Base-by-base conservation (phyloP, 1,140 invertebrate species). In the Aradophagus sp. region DNA sequence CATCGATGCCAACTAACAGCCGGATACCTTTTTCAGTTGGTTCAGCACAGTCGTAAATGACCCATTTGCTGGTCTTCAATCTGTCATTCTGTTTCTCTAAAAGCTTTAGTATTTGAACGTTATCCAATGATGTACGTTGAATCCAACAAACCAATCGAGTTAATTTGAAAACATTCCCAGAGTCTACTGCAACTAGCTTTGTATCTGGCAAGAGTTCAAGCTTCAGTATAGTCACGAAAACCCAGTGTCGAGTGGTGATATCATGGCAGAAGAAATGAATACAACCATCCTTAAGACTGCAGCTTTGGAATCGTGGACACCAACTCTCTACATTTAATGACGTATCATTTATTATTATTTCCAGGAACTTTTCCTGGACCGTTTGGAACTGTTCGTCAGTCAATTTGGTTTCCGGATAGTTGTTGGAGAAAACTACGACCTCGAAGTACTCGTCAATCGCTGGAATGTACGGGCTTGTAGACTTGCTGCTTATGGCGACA, bases 41-140 rank as follows among this genome's bases (percentile, higher is more conserved):
- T 15, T 66, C 32, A 6, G 12, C 32, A 14, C 62, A 5, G 8
- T 48, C 19, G 10, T 48, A 42, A 35, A 66, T 32, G 0, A 20
- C 17, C 62, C 62, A 66, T 15, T 50, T 56, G 2, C 14, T 20
- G 0, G 62, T 66, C 1, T 2, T 12, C 3, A 66, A 0, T 12
- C 36, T 36, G 7, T 56, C 42, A 31, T 66, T 66, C 14, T 66
- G 62, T 19, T 50, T 66, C 16, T 66, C 44, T n/a, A 66, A 14
- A 5, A 66, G 36, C 1, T 0, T n/a, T 1, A 66, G 36, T 13
- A 56, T 66, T 15, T 42, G 17, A 0, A 2, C 0, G 26, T 56
- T 66, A 0, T 42, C 38, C 2, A 56, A 3, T 0, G 27, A 0
- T n/a, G 26, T 6, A 0, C n/a, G 5, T 6, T 34, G 17, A 4